Evolutionary conservation across 2,113 vertebrate genomes (phyloP).

Genomic region (Mus pahari): DNA sequence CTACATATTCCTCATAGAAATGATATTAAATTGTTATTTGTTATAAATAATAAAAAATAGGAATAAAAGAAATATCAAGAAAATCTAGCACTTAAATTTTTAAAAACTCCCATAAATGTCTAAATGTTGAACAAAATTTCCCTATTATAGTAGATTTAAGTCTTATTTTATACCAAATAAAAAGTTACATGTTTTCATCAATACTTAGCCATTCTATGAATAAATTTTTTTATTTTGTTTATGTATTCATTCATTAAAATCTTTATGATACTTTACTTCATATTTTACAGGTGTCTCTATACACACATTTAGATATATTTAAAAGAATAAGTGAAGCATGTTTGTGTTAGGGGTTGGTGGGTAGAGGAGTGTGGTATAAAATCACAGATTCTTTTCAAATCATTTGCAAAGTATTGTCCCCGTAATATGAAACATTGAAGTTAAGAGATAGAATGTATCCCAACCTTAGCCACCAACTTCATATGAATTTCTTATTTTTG

Average conservation of each 20-base stretch:
- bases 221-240: neutral
- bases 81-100: slow-evolving; percentile 16
- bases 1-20: slow-evolving; percentile 49
- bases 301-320: neutral
- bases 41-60: slow-evolving; percentile 51
- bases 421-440: neutral
- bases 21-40: slow-evolving; percentile 49
- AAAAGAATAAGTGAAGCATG: neutral
- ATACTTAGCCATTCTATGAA: neutral
- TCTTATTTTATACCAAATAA: slow-evolving; percentile 7
- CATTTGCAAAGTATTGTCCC: neutral
- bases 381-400: neutral
- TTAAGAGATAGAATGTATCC: neutral
- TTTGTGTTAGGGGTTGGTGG: neutral
- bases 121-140: neutral
- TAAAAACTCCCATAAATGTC: neutral
- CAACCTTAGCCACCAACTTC: neutral
- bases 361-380: neutral
- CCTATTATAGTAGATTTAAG: slow-evolving; percentile 11
- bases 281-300: neutral
- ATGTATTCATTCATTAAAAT: slow-evolving; percentile 26
- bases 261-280: slow-evolving; percentile 3
- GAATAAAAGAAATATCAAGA: slow-evolving; percentile 36
- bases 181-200: slow-evolving; percentile 1
- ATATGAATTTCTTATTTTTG: slow-evolving; percentile 11